Evolutionary conservation across 2,113 vertebrate species (phyloP).

Genomic region (Eptatretus burgeri): DNA sequence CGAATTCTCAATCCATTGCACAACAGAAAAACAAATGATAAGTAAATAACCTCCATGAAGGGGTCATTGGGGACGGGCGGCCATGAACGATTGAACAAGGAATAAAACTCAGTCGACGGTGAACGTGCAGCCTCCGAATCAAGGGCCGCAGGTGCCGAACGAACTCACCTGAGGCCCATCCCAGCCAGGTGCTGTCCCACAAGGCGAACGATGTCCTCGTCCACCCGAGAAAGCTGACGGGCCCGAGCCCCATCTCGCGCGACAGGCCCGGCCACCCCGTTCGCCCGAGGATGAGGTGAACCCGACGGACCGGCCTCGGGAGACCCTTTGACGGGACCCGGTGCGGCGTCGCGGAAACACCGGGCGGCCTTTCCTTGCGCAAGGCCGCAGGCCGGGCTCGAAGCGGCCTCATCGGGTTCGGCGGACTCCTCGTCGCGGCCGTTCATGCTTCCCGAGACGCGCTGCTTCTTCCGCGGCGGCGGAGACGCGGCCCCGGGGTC

Average conservation of each 20-base stretch:
- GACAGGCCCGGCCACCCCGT: too few relatives aligned
- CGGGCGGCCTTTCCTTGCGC: not conserved
- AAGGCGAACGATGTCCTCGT: conserved; percentile 9
- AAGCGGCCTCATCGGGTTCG: not conserved
- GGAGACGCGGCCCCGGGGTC: conserved; percentile 9
- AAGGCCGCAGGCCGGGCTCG: not conserved
- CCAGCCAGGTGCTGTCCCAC: conserved; percentile 9
- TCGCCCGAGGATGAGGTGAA: too few relatives aligned
- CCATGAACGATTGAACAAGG: too few relatives aligned
- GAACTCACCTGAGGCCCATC: conserved; percentile 8
- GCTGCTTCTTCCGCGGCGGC: conserved; percentile 9
- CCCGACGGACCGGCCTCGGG: too few relatives aligned
- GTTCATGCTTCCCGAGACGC: not conserved
- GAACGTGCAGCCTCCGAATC: too few relatives aligned
- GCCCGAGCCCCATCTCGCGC: not conserved
- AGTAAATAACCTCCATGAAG: too few relatives aligned
- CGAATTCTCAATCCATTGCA: too few relatives aligned
- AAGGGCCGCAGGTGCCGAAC: not conserved
- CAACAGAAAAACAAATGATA: too few relatives aligned
- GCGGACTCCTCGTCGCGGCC: conserved; percentile 1
- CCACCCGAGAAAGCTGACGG: not conserved
- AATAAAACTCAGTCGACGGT: too few relatives aligned
- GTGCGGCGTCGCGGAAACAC: not conserved
- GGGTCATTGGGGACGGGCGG: too few relatives aligned
- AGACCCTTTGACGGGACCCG: not conserved